Conservation (phyloP, 2,113 vertebrate species). For the Aix galericulata region DNA sequence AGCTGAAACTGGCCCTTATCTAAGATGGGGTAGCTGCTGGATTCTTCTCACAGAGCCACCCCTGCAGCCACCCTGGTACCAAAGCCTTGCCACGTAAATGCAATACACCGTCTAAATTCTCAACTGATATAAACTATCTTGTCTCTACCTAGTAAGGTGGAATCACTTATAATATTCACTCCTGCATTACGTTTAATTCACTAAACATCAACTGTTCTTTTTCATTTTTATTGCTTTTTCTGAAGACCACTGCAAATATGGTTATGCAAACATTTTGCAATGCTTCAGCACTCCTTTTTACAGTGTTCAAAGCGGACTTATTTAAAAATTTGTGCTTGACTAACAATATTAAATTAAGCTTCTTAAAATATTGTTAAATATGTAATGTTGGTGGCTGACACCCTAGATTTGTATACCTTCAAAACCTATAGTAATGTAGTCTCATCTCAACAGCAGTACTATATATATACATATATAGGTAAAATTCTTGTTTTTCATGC, state of each 20-base stretch:
- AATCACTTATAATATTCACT: not conserved
- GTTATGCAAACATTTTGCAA: not conserved
- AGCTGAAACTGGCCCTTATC: too few relatives aligned
- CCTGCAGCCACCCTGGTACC: too few relatives aligned
- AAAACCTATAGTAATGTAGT: not conserved
- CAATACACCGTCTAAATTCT: not conserved
- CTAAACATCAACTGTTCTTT: not conserved
- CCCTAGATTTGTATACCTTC: not conserved
- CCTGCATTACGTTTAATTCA: constrained; percentile 1
- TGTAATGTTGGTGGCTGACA: not conserved
- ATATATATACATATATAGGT: not conserved
- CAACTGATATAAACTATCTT: not conserved
- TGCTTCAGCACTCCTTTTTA: constrained; percentile 42
- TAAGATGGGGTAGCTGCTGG: too few relatives aligned
- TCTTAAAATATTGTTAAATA: constrained; percentile 2
- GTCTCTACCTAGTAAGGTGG: not conserved
- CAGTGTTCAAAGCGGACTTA: not conserved
- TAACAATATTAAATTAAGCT: constrained; percentile 43
- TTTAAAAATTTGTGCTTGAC: constrained; percentile 48
- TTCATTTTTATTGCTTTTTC: constrained; percentile 14
- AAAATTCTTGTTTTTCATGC: not conserved
- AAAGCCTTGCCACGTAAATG: too few relatives aligned
- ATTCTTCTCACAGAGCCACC: too few relatives aligned
- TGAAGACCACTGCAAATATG: not conserved
- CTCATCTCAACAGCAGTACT: not conserved